A percentile compares a stretch with the other conserved stretches of the same genome.
These are phyloP conservation scores for Eleginops maclovinus DNA, from an alignment of 2,113 vertebrate species.

Conservation along the genomic window DNA sequence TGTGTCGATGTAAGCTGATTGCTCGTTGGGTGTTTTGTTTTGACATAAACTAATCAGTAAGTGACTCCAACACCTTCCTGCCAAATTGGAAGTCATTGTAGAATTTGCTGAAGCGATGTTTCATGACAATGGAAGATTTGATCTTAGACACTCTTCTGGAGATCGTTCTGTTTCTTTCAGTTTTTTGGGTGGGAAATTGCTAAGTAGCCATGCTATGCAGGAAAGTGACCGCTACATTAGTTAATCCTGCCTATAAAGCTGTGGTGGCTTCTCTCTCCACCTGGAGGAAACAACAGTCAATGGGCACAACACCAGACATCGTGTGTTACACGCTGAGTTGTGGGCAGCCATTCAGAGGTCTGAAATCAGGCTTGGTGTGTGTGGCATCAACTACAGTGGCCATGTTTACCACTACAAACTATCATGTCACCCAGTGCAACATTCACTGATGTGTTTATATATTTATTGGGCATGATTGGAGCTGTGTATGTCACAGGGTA, in stretches of 20 bases:
- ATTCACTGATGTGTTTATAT: slow-evolving; percentile 8
- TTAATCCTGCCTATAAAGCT: neutral
- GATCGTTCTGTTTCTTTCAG: no score
- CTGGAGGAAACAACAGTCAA: neutral
- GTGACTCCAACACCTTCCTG: neutral
- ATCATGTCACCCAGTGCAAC: neutral
- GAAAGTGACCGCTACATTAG: neutral
- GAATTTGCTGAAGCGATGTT: neutral
- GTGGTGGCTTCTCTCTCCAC: neutral
- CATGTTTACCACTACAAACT: neutral
- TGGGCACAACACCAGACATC: neutral
- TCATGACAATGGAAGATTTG: no score
- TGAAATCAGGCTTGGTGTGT: neutral
- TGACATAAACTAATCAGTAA: neutral
- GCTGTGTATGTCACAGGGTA: neutral
- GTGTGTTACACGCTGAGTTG: neutral
- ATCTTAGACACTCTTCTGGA: no score
- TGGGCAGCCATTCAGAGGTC: slow-evolving; percentile 1
- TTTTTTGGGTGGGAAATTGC: neutral
- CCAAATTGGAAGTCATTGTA: no score
- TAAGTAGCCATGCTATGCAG: neutral
- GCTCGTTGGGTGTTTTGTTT: neutral
- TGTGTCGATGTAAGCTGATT: neutral
- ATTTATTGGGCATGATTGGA: neutral
- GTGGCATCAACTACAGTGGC: neutral